A percentile compares a stretch with the other conserved stretches of the same genome.
phyloP scores from a whole-genome alignment of 2,888 invertebrate species.

The Theristus sp. region DNA sequence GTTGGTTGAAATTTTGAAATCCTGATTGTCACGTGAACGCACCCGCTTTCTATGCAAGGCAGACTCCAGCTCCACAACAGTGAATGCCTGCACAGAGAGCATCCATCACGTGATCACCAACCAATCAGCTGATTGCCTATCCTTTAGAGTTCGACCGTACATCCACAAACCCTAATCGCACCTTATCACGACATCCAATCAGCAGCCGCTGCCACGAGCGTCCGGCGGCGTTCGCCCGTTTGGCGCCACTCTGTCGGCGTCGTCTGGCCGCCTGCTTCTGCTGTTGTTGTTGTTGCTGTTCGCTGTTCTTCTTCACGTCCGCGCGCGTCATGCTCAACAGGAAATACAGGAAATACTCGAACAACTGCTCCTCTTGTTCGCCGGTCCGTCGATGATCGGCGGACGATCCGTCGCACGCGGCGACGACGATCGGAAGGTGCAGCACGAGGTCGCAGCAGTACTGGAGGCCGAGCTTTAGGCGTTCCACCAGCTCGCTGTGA shows the following conservation, averaged over 20 bases:
- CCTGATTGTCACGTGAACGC: no score
- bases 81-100: neutral
- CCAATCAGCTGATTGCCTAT: no score
- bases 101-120: no score
- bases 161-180: neutral
- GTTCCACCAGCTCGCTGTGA: slow-evolving; percentile 8
- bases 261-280: no score
- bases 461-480: slow-evolving; percentile 8
- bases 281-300: no score
- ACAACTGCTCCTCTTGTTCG: slow-evolving; percentile 6
- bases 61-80: no score
- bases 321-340: neutral
- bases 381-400: neutral
- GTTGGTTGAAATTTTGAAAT: no score
- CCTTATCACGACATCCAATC: neutral
- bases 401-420: no score
- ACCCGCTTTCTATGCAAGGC: no score
- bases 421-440: neutral
- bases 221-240: neutral
- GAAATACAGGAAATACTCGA: slow-evolving; percentile 7
- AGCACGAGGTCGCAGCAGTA: slow-evolving; percentile 7
- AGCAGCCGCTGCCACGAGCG: slow-evolving; percentile 3
- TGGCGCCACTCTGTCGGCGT: neutral
- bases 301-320: neutral
- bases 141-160: no score